Base-by-base conservation (phyloP, 2,797 vertebrate species). In the Masticophis lateralis region DNA sequence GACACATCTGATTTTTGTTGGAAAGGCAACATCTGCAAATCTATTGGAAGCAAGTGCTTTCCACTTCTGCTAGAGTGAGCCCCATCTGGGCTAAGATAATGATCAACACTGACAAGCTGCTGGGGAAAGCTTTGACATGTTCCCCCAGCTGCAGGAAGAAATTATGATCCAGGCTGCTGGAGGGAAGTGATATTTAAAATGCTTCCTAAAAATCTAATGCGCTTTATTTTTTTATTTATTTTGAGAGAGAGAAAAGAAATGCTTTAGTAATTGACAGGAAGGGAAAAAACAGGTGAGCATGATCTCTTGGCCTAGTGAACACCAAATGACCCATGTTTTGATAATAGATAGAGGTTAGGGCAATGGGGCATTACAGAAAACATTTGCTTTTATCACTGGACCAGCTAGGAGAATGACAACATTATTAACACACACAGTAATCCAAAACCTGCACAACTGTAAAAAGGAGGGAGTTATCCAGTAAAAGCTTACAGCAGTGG, bases 31-130 rank as follows among this genome's bases (percentile, higher is more conserved):
- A 89, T 43, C 53, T 87, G 86, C 83, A 56, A 66, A n/a, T 95
- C 94, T 27, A 9, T 60, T 25, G 93, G 93, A 87, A 92, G 91
- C 61, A 87, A 92, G 59, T 94, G 92, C 92, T 96, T 93, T 94
- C 66, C 87, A 66, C 93, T 96, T 95, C 95, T 93, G 93, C 95
- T 95, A 86, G 28, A 96, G 53, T 59, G 92, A 95, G 93, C 91
- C 86, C 94, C 53, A 32, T 95, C 94, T 95, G 94, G 94, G 92
- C 93, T 94, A 93, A 96, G 96, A 95, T 93, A 96, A 93, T 92
- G 89, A 93, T 95, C 69, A 93, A 93, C 93, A 95, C 0, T 94
- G 95, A 94, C 94, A 97, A 90, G 22, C 59, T 88, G 55, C 90
- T 91, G 92, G 92, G 88, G 32, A 94, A 96, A 93, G 86, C 83